Percentiles rank a stretch among this genome's conserved stretches.
These are phyloP conservation scores for Hippopotamus amphibius DNA, from an alignment of 2,113 vertebrate species.

Conservation along the genomic window DNA sequence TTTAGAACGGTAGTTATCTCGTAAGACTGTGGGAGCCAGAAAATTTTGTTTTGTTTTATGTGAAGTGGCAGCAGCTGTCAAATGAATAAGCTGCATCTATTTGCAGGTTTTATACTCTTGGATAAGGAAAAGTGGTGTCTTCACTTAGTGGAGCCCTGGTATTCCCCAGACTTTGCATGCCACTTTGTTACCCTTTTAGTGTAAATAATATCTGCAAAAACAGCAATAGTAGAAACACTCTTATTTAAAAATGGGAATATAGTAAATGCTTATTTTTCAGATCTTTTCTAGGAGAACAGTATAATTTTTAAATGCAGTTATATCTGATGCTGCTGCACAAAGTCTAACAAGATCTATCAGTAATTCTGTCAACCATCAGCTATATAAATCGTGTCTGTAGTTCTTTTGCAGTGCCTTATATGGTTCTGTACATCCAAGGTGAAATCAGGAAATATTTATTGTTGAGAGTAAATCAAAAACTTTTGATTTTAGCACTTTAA, in stretches of 20 bases:
- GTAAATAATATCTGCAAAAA: neutral
- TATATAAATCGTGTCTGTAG: neutral
- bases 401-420: neutral
- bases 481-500: neutral
- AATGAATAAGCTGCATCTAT: neutral
- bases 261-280: conserved; percentile 16
- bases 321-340: neutral
- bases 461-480: neutral
- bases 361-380: neutral
- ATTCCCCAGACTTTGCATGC: neutral
- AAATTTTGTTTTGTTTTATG: neutral
- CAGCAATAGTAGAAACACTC: neutral
- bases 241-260: conserved; percentile 41
- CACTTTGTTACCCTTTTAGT: conserved; percentile 7
- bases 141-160: neutral
- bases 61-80: neutral
- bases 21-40: neutral
- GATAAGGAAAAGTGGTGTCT: neutral
- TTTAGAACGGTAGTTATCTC: conserved; percentile 55
- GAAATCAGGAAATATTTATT: neutral
- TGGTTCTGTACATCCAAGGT: neutral
- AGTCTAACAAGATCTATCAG: neutral
- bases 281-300: neutral
- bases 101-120: neutral
- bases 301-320: neutral